Conservation (phyloP, 2,797 vertebrate genomes). For the Cyprinodon diabolis region DNA sequence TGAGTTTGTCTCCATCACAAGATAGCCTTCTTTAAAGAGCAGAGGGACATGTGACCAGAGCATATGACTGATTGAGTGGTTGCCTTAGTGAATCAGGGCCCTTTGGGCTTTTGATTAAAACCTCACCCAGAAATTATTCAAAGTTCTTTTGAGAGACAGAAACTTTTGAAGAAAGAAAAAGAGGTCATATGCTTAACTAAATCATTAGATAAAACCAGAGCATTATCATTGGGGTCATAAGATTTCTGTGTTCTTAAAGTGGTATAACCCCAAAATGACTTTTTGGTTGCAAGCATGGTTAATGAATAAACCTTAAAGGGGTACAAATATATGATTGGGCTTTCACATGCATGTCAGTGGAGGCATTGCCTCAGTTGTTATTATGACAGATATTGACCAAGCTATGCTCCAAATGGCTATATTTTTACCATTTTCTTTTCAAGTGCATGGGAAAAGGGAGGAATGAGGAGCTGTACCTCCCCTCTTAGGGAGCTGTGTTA, state of each 20-base stretch:
- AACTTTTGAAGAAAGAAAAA: slow-evolving; percentile 16
- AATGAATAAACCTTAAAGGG: background rate
- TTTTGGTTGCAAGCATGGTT: background rate
- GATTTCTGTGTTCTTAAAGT: background rate
- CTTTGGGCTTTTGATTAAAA: slow-evolving; percentile 47
- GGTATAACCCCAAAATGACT: background rate
- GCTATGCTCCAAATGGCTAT: too few relatives aligned
- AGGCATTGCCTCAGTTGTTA: too few relatives aligned
- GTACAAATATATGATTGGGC: background rate
- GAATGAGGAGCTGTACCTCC: too few relatives aligned
- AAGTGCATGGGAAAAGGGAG: too few relatives aligned
- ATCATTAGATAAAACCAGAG: background rate
- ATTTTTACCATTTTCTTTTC: too few relatives aligned
- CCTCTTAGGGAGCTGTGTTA: too few relatives aligned
- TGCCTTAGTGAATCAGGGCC: slow-evolving; percentile 26
- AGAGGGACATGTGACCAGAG: slow-evolving; percentile 41
- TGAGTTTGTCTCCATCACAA: slow-evolving; percentile 58
- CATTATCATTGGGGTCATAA: slow-evolving; percentile 2
- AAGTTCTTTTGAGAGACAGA: slow-evolving; percentile 17
- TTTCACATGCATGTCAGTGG: too few relatives aligned
- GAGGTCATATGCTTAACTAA: slow-evolving; percentile 21
- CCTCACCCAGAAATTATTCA: slow-evolving; percentile 30
- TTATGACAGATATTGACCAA: too few relatives aligned
- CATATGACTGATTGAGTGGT: slow-evolving; percentile 48
- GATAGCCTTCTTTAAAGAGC: slow-evolving; percentile 39